Evolutionary conservation across 2,797 vertebrate species (phyloP), one percentile per base, ranked within the genome.

Genomic region (Uromys caudimaculatus): DNA sequence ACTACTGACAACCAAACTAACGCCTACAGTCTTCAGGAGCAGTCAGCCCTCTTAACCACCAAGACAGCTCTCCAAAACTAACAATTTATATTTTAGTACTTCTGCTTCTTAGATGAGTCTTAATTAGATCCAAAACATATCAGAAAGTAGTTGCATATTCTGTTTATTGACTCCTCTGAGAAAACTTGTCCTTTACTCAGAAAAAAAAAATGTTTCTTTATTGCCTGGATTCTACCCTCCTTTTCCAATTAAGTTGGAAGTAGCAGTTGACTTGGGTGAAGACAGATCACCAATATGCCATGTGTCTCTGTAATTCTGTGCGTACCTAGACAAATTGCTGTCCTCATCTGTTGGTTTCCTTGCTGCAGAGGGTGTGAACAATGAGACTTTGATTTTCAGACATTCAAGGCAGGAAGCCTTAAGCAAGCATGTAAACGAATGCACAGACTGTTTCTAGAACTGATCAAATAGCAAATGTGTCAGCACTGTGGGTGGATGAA

Each of bases 361-460:
- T 50, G 32, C 62, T n/a, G 19, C 44, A 85, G 6, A 67, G 21
- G 91, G 90, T 60, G 8, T 96, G 38, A 88, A 92, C 77, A 90
- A 17, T 60, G 76, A 79, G 54, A 12, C n/a, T 91, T 54, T 38
- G 58, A 60, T 75, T 82, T 86, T 83, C 3, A 93, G 76, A 94
- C 73, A 93, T n/a, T 78, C n/a, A 84, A 92, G 41, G 14, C 35
- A 82, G n/a, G 88, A 86, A 77, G 29, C 44, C 11, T 60, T 50
- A 85, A 50, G 19, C 32, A n/a, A 50, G 44, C 83, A 67, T 67
- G 82, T 50, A 85, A 85, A 67, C 17, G 13, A 85, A 67, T n/a
- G 19, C 60, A 67, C 60, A 50, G 41, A 67, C 83, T 67, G 29
- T 67, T 47, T 50, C 44, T 67, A 67, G 60, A 67, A 67, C 3